These are phyloP conservation scores for Epinotia ramella DNA, from an alignment of 2,888 invertebrate genomes.

Conservation along the genomic window DNA sequence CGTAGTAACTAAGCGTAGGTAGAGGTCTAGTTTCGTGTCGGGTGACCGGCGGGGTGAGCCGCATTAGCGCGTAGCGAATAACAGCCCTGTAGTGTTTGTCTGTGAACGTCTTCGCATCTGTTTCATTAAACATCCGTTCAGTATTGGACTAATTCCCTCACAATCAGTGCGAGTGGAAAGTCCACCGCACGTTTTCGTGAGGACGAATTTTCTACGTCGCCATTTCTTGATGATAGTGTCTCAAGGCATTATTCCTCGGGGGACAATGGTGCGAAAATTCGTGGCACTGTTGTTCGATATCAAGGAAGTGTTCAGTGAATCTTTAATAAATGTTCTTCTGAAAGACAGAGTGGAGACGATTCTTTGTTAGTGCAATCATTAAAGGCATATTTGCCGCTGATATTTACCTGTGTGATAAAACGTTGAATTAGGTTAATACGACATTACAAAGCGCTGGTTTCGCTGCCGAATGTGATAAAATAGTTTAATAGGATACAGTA, in stretches of 20 bases:
- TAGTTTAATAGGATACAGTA: conserved; percentile 33
- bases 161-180: conserved; percentile 71
- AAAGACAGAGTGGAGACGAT: conserved; percentile 76
- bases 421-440: conserved; percentile 54
- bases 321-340: conserved; percentile 75
- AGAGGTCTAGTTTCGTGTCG: too few relatives aligned
- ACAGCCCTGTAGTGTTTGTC: conserved; percentile 75
- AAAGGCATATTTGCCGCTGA: conserved; percentile 50
- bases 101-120: conserved; percentile 80
- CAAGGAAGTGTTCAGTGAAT: conserved; percentile 82
- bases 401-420: conserved; percentile 63
- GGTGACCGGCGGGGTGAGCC: too few relatives aligned
- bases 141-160: conserved; percentile 75
- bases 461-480: conserved; percentile 45
- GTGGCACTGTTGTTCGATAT: conserved; percentile 78
- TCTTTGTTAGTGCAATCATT: conserved; percentile 55
- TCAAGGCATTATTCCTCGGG: conserved; percentile 53
- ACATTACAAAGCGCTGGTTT: conserved; percentile 48
- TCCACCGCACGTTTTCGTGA: conserved; percentile 56
- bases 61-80: too few relatives aligned
- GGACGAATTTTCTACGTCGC: conserved; percentile 59
- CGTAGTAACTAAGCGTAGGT: too few relatives aligned
- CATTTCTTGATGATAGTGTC: conserved; percentile 57
- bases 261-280: conserved; percentile 73
- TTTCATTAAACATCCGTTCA: conserved; percentile 81